Percentiles rank a stretch among this genome's conserved stretches.
phyloP scores from a whole-genome alignment of 1,140 invertebrate genomes.

The Orius insidiosus region DNA sequence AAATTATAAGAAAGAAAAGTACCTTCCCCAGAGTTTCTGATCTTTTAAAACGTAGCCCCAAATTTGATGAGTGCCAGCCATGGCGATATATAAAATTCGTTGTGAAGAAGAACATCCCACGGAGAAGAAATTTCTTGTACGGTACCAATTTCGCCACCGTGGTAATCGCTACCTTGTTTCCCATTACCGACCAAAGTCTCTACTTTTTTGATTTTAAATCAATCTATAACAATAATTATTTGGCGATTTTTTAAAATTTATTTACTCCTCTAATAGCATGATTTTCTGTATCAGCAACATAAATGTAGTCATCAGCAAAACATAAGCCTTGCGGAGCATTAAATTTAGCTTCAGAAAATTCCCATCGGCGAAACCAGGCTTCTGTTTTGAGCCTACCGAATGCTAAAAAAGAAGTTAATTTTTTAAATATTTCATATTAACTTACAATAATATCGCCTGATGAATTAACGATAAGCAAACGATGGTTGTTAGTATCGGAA shows the following conservation, averaged over 20 bases:
- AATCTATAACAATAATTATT: conserved; percentile 31
- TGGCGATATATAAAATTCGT: conserved; percentile 62
- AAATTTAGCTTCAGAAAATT: conserved; percentile 44
- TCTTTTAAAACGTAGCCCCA: conserved; percentile 72
- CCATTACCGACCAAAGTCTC: conserved; percentile 63
- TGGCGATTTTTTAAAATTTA: not conserved
- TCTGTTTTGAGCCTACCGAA: too few relatives aligned
- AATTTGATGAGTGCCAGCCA: conserved; percentile 87
- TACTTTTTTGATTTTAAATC: conserved; percentile 46
- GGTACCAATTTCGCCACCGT: conserved; percentile 43
- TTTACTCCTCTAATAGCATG: conserved; percentile 59
- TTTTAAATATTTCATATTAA: too few relatives aligned
- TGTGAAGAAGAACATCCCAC: conserved; percentile 55
- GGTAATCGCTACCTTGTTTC: conserved; percentile 44
- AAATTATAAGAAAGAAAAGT: conserved; percentile 18
- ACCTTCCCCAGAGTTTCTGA: conserved; percentile 64
- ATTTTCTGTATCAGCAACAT: conserved; percentile 84
- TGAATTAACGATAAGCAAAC: conserved; percentile 41
- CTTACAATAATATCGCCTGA: conserved; percentile 30
- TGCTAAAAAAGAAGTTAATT: too few relatives aligned
- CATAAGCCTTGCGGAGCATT: conserved; percentile 65
- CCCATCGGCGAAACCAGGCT: conserved; percentile 54
- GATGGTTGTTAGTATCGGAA: conserved; percentile 57
- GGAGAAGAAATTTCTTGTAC: conserved; percentile 67
- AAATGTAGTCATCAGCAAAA: conserved; percentile 29